Evolutionary conservation across 2,113 vertebrate species (phyloP).

Genomic region (Pseudonaja textilis): DNA sequence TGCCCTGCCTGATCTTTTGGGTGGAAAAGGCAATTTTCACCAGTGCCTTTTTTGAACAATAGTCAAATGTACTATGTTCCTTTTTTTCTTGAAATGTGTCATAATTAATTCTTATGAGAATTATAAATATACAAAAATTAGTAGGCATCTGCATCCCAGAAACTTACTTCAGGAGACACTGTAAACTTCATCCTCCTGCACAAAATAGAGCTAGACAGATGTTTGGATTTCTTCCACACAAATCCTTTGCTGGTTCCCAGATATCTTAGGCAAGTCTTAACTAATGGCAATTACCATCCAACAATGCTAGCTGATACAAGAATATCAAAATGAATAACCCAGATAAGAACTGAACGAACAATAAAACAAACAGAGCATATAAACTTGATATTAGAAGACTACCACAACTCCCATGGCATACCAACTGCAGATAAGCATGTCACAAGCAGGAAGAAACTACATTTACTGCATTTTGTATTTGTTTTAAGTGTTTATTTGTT

Average conservation of each 20-base stretch:
- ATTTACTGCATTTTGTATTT: not conserved
- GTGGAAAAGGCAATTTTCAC: not conserved
- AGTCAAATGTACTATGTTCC: not conserved
- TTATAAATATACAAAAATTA: not conserved
- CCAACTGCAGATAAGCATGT: not conserved
- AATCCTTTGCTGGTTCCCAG: not conserved
- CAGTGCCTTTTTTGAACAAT: not conserved
- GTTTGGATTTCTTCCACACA: not conserved
- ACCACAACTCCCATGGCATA: not conserved
- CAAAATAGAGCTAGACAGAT: not conserved
- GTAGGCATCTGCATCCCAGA: not conserved
- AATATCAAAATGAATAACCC: not conserved
- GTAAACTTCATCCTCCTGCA: not conserved
- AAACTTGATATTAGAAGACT: not conserved
- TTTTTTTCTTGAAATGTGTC: not conserved
- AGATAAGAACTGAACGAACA: not conserved
- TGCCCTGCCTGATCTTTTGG: not conserved
- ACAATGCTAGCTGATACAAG: not conserved
- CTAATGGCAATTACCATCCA: not conserved
- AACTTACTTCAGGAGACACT: not conserved
- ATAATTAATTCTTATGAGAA: not conserved
- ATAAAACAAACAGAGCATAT: not conserved
- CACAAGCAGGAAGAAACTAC: not conserved
- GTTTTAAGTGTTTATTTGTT: not conserved
- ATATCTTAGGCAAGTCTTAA: not conserved